Conservation (phyloP, 2,888 invertebrate genomes). For the Ophioninae sp. region DNA sequence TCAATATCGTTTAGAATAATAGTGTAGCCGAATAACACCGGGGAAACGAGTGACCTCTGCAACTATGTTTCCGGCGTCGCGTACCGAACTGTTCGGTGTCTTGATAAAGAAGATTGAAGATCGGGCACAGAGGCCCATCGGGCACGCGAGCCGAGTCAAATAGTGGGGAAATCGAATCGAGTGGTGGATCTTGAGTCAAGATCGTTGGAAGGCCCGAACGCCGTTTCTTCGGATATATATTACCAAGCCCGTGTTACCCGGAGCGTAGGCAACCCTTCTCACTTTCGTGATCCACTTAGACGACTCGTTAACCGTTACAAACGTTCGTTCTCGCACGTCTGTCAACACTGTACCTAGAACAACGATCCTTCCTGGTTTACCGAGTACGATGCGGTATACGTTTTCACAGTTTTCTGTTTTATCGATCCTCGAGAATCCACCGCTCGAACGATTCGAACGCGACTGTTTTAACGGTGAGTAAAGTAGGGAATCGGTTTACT, state of each 20-base stretch:
- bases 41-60: conserved; percentile 1
- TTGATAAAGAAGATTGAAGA: conserved; percentile 36
- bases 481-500: not conserved
- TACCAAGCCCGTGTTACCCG: conserved; percentile 35
- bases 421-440: conserved; percentile 8
- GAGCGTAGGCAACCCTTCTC: conserved; percentile 57
- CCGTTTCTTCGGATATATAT: conserved; percentile 26
- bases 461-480: not conserved
- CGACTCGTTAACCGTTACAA: conserved; percentile 62
- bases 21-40: conserved; percentile 3
- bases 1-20: not conserved
- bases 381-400: not conserved
- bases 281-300: conserved; percentile 59
- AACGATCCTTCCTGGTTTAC: conserved; percentile 36
- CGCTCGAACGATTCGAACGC: not conserved
- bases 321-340: conserved; percentile 1
- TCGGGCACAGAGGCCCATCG: conserved; percentile 38
- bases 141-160: conserved; percentile 8
- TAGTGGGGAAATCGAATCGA: conserved; percentile 58
- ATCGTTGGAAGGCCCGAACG: conserved; percentile 47
- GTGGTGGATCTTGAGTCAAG: conserved; percentile 56
- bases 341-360: conserved; percentile 47
- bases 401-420: not conserved
- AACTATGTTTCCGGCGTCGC: conserved; percentile 54
- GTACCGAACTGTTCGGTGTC: conserved; percentile 55